A percentile compares a stretch with the other conserved stretches of the same genome.
phyloP scores from a whole-genome alignment of 2,888 invertebrate genomes.

The Diadegma fenestrale region DNA sequence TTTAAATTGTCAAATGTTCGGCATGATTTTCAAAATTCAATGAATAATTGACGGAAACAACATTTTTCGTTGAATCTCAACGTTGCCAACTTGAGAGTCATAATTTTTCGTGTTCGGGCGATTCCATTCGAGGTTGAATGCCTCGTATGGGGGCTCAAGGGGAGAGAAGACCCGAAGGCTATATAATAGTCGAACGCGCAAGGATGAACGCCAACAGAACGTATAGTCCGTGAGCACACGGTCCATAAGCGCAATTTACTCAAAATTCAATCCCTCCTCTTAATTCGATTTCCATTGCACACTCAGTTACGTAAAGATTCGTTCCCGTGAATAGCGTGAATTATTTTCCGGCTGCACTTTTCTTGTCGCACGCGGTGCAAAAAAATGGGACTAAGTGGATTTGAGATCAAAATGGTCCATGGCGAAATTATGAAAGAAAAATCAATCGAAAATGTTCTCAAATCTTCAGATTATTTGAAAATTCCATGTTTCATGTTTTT shows the following conservation, averaged over 20 bases:
- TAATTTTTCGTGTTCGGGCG: too few relatives aligned
- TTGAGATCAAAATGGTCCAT: background rate
- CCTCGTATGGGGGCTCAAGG: background rate
- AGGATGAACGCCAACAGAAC: constrained; percentile 37
- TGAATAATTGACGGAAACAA: too few relatives aligned
- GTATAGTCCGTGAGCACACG: constrained; percentile 34
- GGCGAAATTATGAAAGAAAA: background rate
- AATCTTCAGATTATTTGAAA: too few relatives aligned
- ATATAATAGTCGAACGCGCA: constrained; percentile 30
- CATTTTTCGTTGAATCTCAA: too few relatives aligned
- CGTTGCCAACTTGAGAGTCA: too few relatives aligned
- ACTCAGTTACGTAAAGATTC: constrained; percentile 33
- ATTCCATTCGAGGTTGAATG: background rate
- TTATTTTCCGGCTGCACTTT: background rate
- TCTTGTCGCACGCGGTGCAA: background rate
- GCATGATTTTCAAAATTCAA: too few relatives aligned
- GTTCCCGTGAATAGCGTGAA: background rate
- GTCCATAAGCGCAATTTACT: constrained; percentile 61
- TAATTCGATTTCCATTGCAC: constrained; percentile 56
- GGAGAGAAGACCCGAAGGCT: constrained; percentile 43
- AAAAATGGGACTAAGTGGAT: constrained; percentile 6
- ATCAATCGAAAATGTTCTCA: background rate
- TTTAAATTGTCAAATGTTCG: too few relatives aligned
- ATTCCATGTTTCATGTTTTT: too few relatives aligned
- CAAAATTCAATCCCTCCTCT: constrained; percentile 72